These are phyloP conservation scores for Cettia cetti DNA, from an alignment of 2,113 vertebrate genomes.

Conservation along the genomic window DNA sequence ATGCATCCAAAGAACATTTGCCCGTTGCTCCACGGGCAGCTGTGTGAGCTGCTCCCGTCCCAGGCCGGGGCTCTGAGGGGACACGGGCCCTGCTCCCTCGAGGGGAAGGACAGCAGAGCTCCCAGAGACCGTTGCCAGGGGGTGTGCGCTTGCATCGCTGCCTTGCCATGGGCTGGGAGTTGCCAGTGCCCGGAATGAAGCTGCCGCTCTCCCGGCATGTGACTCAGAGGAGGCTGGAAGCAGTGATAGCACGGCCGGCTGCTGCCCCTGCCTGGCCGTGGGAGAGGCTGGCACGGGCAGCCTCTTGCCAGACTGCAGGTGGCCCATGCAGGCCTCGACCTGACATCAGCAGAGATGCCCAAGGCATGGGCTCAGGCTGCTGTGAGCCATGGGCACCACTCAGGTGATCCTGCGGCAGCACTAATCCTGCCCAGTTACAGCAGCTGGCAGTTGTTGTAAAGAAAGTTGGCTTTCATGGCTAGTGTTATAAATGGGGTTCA, in stretches of 20 bases:
- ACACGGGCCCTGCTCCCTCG: neutral
- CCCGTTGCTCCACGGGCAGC: neutral
- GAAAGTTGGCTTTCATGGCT: too few species aligned
- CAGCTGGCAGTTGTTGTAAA: neutral
- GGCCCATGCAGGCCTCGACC: rapidly evolving
- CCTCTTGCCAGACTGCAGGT: rapidly evolving
- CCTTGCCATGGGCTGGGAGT: neutral
- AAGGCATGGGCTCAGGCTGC: neutral
- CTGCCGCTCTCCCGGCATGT: neutral
- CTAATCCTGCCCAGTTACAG: neutral
- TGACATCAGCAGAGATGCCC: rapidly evolving
- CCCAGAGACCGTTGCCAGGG: neutral
- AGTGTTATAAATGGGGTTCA: too few species aligned
- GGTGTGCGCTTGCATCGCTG: neutral
- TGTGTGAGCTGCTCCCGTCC: neutral
- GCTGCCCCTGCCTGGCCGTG: constrained; percentile 34
- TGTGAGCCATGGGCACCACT: neutral
- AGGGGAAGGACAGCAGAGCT: neutral
- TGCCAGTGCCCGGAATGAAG: neutral
- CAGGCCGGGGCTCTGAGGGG: neutral
- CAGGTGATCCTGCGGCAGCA: rapidly evolving
- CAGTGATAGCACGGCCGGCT: neutral
- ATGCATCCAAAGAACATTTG: neutral
- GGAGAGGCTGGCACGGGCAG: neutral
- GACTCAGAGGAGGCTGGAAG: neutral